Percentiles rank a stretch among this genome's conserved stretches.
phyloP scores from a whole-genome alignment of 2,888 invertebrate genomes.

The Boloria selene region DNA sequence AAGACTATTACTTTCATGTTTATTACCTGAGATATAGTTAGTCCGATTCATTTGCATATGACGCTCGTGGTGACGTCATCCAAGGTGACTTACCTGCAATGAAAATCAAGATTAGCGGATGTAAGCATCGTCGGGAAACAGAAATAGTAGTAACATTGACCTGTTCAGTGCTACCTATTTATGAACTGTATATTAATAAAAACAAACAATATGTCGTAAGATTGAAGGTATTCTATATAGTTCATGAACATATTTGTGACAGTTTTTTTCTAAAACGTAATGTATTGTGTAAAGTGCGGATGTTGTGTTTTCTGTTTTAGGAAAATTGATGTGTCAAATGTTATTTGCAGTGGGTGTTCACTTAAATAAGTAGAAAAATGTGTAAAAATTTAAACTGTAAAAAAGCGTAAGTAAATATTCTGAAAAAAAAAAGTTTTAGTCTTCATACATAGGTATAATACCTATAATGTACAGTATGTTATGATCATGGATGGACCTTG shows the following conservation, averaged over 20 bases:
- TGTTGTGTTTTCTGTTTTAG: no score
- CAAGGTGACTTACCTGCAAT: conserved; percentile 74
- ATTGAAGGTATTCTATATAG: neutral
- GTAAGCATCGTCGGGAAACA: conserved; percentile 29
- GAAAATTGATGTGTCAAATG: no score
- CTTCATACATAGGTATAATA: no score
- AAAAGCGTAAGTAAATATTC: no score
- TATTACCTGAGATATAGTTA: conserved; percentile 17
- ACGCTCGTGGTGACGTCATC: conserved; percentile 41
- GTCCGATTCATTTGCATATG: conserved; percentile 24
- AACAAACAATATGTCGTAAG: neutral
- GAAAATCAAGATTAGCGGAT: conserved; percentile 49
- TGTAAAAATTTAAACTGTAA: no score
- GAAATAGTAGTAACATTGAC: conserved; percentile 37
- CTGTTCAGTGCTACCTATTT: conserved; percentile 20
- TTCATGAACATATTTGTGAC: neutral
- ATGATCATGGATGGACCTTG: no score
- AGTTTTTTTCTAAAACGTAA: neutral
- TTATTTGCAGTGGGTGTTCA: no score
- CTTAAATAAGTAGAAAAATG: no score
- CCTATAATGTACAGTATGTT: no score
- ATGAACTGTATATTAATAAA: conserved; percentile 2
- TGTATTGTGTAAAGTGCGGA: no score
- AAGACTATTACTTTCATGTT: neutral
- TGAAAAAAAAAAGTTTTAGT: no score